These are phyloP conservation scores for Marcusenius ussheri DNA, from an alignment of 2,113 vertebrate genomes.

Conservation along the genomic window DNA sequence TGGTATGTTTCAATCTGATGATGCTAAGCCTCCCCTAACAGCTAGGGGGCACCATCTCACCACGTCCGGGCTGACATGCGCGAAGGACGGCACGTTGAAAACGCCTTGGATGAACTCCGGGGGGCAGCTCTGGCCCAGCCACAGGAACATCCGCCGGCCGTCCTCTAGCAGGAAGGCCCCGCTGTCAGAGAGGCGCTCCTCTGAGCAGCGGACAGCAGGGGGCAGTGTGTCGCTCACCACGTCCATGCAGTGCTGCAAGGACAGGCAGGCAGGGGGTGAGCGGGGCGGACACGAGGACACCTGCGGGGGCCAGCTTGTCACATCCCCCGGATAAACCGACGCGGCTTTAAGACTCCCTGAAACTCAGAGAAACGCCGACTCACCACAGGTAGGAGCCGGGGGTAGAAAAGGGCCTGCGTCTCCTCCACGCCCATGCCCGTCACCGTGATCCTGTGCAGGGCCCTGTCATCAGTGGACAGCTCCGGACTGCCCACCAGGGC, in stretches of 20 bases:
- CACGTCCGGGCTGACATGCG: slow-evolving; percentile 69
- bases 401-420: slow-evolving; percentile 84
- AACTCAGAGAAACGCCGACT: slow-evolving; percentile 30
- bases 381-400: slow-evolving; percentile 80
- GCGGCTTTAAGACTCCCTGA: background rate
- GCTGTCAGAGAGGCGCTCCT: slow-evolving; percentile 76
- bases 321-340: background rate
- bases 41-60: slow-evolving; percentile 55
- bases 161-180: slow-evolving; percentile 83
- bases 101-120: slow-evolving; percentile 80
- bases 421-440: slow-evolving; percentile 82
- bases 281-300: background rate
- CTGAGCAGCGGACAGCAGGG: slow-evolving; percentile 76
- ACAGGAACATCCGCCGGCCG: slow-evolving; percentile 77
- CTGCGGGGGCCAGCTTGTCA: background rate
- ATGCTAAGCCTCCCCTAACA: background rate
- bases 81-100: slow-evolving; percentile 79
- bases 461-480: slow-evolving; percentile 72
- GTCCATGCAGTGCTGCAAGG: slow-evolving; percentile 72
- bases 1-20: background rate
- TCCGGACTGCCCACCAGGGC: slow-evolving; percentile 73
- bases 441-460: slow-evolving; percentile 71
- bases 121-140: slow-evolving; percentile 74
- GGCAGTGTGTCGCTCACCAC: slow-evolving; percentile 54
- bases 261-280: background rate